Base-by-base conservation (phyloP, 2,888 invertebrate genomes). In the Mythimna vitellina region DNA sequence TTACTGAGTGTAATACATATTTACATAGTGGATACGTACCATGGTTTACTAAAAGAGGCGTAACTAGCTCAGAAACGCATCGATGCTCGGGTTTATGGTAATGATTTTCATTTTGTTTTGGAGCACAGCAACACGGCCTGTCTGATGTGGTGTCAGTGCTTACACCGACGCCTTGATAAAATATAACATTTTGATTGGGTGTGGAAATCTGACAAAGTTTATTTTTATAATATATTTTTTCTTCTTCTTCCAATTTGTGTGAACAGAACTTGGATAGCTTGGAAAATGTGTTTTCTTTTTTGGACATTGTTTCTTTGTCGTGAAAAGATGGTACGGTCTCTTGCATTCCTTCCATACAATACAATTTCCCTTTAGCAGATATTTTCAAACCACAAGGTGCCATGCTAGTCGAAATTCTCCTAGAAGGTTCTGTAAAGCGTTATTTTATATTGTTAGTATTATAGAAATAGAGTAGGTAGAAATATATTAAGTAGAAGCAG, bases 111-210 rank as follows among this genome's bases (percentile, higher is more conserved):
- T 14, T 14, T 10, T 12, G 10, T 51, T 58, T 61, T 22, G 66
- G 74, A 17, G 58, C 53, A 73, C 74, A 79, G 42, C 69, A 73
- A 70, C 93, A 93, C 1, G 93, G 92, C 61, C 92, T 87, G 57
- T 93, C 92, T 32, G 84, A 78, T 0, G 90, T 89, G 0, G 93
- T 93, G 49, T 93, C 93, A 25, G 89, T 86, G 65, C 87, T 85
- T 2, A 88, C 79, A 14, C 87, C 85, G 2, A 88, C 78, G 14
- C 78, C 76, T 29, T 74, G 80, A 46, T 56, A 25, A 4, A 69
- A 9, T 32, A 17, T 7, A 38, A 35, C 20, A 17, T 51, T 56
- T 29, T 25, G 22, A 12, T 35, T n/a, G 17, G 72, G 68, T 35
- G 65, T 65, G 63, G 76, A 46, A 35, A 67, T 69, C 65, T 83